Percentiles rank a stretch among this genome's conserved stretches.
phyloP scores from a whole-genome alignment of 1,140 invertebrate genomes.

The Drosophila subobscura region DNA sequence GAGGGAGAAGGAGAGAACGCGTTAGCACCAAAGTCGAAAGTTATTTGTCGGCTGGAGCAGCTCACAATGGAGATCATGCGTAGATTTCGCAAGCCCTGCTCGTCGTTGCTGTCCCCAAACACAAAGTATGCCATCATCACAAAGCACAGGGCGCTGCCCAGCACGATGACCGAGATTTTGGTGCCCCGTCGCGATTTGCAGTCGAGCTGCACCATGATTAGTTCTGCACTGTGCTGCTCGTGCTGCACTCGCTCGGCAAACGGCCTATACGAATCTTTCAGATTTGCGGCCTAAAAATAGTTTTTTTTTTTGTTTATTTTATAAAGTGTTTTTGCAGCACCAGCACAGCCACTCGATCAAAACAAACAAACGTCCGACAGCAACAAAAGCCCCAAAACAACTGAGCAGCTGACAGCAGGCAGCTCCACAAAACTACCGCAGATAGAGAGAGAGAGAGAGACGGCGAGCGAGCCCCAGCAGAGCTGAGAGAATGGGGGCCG shows the following conservation, averaged over 20 bases:
- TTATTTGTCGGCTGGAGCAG: background rate
- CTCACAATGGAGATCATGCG: slow-evolving; percentile 82
- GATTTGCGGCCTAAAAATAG: slow-evolving; percentile 75
- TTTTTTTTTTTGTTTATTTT: slow-evolving; percentile 70
- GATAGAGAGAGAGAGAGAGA: slow-evolving; percentile 11
- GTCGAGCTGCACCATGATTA: slow-evolving; percentile 63
- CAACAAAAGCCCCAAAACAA: slow-evolving; percentile 52
- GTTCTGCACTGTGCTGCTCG: slow-evolving; percentile 7
- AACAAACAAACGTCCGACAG: slow-evolving; percentile 41
- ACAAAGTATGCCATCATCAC: slow-evolving; percentile 83
- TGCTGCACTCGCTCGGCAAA: slow-evolving; percentile 58
- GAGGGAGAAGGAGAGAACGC: slow-evolving; percentile 14
- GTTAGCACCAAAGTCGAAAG: background rate
- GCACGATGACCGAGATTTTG: slow-evolving; percentile 80
- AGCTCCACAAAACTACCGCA: slow-evolving; percentile 1
- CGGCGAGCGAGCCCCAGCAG: background rate
- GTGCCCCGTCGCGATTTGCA: slow-evolving; percentile 80
- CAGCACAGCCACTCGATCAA: background rate
- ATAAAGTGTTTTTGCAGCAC: slow-evolving; percentile 31
- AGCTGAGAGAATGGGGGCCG: slow-evolving; percentile 9
- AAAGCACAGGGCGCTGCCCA: slow-evolving; percentile 74
- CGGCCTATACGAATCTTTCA: slow-evolving; percentile 34
- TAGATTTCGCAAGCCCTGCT: slow-evolving; percentile 76
- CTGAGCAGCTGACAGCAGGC: slow-evolving; percentile 42
- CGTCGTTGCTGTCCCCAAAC: slow-evolving; percentile 81